Evolutionary conservation across 1,140 invertebrate species (phyloP).

Genomic region (Apis dorsata): DNA sequence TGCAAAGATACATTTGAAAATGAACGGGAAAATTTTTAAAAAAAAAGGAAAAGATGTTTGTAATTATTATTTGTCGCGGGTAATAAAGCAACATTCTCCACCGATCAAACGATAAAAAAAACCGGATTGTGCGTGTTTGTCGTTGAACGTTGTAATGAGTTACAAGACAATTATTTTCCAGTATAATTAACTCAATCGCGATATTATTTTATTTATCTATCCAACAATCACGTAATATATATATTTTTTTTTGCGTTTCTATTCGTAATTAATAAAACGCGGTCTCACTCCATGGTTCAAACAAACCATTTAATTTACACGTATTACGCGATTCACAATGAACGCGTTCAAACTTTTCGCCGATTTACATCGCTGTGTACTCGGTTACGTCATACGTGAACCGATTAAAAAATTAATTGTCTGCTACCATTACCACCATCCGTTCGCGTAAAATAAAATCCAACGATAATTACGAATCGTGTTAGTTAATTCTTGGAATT

Average conservation of each 20-base stretch:
- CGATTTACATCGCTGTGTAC: neutral
- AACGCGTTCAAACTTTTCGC: neutral
- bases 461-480: conserved; percentile 61
- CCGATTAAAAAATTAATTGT: neutral
- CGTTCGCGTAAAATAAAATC: neutral
- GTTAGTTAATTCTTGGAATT: conserved; percentile 37
- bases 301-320: neutral
- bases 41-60: neutral
- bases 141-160: neutral
- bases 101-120: neutral
- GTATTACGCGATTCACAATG: conserved; percentile 21
- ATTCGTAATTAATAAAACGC: neutral
- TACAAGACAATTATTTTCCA: neutral
- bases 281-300: neutral
- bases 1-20: neutral
- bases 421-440: neutral
- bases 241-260: neutral
- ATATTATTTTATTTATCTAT: conserved; percentile 3
- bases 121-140: neutral
- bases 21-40: neutral
- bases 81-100: neutral
- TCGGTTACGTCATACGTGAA: neutral
- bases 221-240: neutral
- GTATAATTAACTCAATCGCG: neutral
- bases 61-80: neutral